phyloP scores from a whole-genome alignment of 2,888 invertebrate genomes.

The Xiphydria camelus region DNA sequence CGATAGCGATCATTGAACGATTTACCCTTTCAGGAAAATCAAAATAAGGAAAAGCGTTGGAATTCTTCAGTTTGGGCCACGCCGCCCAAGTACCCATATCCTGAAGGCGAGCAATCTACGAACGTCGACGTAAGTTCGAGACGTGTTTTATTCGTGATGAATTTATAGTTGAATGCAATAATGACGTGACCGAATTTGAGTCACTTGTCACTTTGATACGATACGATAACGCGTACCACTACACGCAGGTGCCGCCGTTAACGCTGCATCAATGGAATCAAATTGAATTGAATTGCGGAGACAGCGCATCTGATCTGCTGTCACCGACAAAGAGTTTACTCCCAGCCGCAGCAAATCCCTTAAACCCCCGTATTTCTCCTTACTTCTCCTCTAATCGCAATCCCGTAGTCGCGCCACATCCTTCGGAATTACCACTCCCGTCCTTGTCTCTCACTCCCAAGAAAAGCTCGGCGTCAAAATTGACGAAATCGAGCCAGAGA shows the following conservation, averaged over 20 bases:
- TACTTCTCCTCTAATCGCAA: constrained; percentile 40
- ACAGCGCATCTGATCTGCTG: constrained; percentile 39
- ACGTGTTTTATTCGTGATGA: no score
- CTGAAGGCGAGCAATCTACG: constrained; percentile 36
- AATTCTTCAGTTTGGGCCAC: constrained; percentile 51
- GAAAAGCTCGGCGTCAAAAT: no score
- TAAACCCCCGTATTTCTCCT: constrained; percentile 48
- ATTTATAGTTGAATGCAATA: no score
- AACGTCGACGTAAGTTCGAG: constrained; percentile 44
- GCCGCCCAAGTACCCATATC: constrained; percentile 43
- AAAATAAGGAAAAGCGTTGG: constrained; percentile 35
- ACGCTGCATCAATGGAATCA: constrained; percentile 45
- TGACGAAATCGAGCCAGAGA: no score
- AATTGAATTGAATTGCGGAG: constrained; percentile 28
- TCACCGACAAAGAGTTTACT: constrained; percentile 51
- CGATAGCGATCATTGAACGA: no score
- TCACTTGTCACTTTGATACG: no score
- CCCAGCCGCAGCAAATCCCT: constrained; percentile 50
- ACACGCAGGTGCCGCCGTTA: constrained; percentile 47
- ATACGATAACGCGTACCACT: no score
- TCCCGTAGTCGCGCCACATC: constrained; percentile 51
- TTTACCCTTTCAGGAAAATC: constrained; percentile 21
- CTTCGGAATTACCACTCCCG: constrained; percentile 53
- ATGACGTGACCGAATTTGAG: no score
- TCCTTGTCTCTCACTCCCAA: constrained; percentile 48